A percentile compares a stretch with the other conserved stretches of the same genome.
Conservation (phyloP, 2,113 vertebrate genomes). For the Paralichthys olivaceus region DNA sequence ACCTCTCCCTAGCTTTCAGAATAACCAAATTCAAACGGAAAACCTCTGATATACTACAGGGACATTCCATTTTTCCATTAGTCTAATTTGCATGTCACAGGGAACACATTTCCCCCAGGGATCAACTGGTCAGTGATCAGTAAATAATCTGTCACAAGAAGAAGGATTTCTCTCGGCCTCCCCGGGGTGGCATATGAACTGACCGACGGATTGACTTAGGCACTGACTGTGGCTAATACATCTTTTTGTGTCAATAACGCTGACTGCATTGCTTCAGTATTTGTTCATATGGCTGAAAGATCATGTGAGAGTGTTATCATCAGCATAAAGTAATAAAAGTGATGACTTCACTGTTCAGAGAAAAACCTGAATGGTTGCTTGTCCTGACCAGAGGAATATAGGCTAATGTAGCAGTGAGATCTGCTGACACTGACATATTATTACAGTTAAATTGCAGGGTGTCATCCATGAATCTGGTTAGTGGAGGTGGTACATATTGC, state of each 20-base stretch:
- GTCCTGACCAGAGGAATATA: neutral
- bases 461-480: no score
- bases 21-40: conserved; percentile 16
- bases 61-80: neutral
- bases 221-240: conserved; percentile 53
- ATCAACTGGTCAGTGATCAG: conserved; percentile 47
- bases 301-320: conserved; percentile 15
- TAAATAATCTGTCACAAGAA: conserved; percentile 58
- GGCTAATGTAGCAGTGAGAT: neutral
- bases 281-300: conserved; percentile 41
- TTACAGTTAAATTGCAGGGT: no score
- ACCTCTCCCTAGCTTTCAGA: conserved; percentile 1
- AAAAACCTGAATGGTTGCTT: neutral
- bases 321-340: conserved; percentile 12
- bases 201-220: conserved; percentile 51
- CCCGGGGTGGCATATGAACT: conserved; percentile 39
- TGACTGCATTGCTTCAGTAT: conserved; percentile 28
- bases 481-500: no score
- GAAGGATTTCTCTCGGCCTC: conserved; percentile 38
- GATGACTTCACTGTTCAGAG: conserved; percentile 16
- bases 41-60: neutral
- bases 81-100: conserved; percentile 22
- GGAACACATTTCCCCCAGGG: conserved; percentile 27
- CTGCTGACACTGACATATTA: neutral
- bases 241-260: conserved; percentile 49